Conservation (phyloP, 2,113 vertebrate genomes). For the Spea bombifrons region DNA sequence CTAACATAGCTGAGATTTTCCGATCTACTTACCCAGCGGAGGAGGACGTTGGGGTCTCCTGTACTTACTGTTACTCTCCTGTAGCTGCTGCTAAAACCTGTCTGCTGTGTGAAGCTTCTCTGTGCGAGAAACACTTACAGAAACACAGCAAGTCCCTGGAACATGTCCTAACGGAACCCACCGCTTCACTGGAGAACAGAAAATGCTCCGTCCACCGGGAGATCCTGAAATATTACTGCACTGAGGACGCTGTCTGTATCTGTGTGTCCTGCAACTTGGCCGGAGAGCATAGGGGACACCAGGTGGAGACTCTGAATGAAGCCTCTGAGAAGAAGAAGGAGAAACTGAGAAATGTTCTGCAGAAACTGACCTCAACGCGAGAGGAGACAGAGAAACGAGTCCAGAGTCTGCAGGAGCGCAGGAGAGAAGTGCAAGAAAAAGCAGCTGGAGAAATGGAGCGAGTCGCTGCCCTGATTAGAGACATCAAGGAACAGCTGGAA, state of each 20-base stretch:
- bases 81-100: background rate
- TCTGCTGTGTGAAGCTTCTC: background rate
- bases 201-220: background rate
- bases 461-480: background rate
- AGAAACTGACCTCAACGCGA: background rate
- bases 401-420: background rate
- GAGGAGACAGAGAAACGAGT: background rate
- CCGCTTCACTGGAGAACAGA: background rate
- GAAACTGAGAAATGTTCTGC: background rate
- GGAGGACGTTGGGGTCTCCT: constrained; percentile 50
- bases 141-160: background rate
- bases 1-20: constrained; percentile 29
- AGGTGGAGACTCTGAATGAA: background rate
- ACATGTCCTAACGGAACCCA: background rate
- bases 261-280: background rate
- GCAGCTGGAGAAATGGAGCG: background rate
- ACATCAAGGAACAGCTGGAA: background rate
- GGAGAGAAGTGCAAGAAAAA: background rate
- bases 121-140: background rate
- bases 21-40: background rate
- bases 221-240: background rate
- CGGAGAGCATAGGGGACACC: background rate
- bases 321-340: background rate
- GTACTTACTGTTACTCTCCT: constrained; percentile 65
- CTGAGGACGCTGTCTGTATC: background rate